These are phyloP conservation scores for Serranus cabrilla DNA, from an alignment of 2,797 vertebrate species.

Conservation along the genomic window DNA sequence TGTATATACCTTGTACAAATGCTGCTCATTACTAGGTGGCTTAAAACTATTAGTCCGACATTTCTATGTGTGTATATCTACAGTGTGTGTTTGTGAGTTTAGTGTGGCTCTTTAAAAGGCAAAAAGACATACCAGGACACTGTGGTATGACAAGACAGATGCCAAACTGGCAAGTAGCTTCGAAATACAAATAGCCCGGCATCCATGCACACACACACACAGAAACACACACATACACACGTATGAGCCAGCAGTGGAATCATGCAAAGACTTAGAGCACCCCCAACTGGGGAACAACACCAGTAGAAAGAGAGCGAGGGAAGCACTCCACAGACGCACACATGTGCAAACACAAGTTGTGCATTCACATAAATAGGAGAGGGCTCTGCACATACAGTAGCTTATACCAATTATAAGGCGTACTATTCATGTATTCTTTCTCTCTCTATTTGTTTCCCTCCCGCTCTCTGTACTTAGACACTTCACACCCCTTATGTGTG, in stretches of 20 bases:
- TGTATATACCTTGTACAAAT: background rate
- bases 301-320: slow-evolving; percentile 29
- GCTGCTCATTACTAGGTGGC: background rate
- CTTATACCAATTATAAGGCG: slow-evolving; percentile 45
- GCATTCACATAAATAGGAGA: slow-evolving; percentile 30
- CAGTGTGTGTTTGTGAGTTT: slow-evolving; percentile 4
- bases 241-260: slow-evolving; percentile 16
- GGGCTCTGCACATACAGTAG: slow-evolving; percentile 30
- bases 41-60: background rate
- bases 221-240: slow-evolving; percentile 21
- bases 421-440: slow-evolving; percentile 45
- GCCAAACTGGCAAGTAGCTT: slow-evolving; percentile 29
- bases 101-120: slow-evolving; percentile 21
- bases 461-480: slow-evolving; percentile 56
- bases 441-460: slow-evolving; percentile 48
- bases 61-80: background rate
- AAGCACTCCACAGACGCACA: slow-evolving; percentile 18
- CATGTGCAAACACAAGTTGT: slow-evolving; percentile 26
- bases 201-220: slow-evolving; percentile 9
- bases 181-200: slow-evolving; percentile 20
- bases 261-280: slow-evolving; percentile 79
- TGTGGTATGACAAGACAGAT: slow-evolving; percentile 35
- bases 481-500: slow-evolving; percentile 67
- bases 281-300: slow-evolving; percentile 74
- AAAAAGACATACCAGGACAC: slow-evolving; percentile 29